phyloP scores from a whole-genome alignment of 2,797 vertebrate genomes.

The Myiothlypis coronata region DNA sequence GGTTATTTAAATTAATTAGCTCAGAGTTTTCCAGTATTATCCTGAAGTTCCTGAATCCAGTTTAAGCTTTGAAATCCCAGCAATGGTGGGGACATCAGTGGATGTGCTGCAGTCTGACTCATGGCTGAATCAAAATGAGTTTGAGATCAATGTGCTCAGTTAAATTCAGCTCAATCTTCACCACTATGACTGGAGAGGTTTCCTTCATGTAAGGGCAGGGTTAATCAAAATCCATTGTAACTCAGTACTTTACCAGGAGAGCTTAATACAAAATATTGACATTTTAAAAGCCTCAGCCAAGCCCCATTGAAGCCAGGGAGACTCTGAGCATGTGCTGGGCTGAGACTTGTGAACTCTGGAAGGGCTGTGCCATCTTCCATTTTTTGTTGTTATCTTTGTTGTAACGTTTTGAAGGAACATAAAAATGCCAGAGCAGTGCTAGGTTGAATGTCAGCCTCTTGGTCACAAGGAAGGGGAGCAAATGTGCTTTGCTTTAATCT shows the following conservation, averaged over 20 bases:
- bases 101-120: background rate
- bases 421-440: background rate
- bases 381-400: background rate
- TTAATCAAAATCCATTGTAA: background rate
- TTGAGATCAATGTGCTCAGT: background rate
- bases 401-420: background rate
- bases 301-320: background rate
- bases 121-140: background rate
- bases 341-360: background rate
- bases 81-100: background rate
- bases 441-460: background rate
- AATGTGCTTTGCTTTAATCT: background rate
- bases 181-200: background rate
- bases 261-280: background rate
- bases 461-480: background rate
- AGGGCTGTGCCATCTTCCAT: background rate
- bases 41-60: background rate
- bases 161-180: background rate
- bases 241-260: background rate
- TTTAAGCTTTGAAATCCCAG: background rate
- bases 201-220: background rate
- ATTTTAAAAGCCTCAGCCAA: background rate
- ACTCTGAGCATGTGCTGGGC: background rate
- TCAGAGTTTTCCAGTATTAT: background rate
- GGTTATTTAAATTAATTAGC: background rate